These are phyloP conservation scores for Philopedon plagiatum DNA, from an alignment of 2,888 invertebrate genomes.

Conservation along the genomic window DNA sequence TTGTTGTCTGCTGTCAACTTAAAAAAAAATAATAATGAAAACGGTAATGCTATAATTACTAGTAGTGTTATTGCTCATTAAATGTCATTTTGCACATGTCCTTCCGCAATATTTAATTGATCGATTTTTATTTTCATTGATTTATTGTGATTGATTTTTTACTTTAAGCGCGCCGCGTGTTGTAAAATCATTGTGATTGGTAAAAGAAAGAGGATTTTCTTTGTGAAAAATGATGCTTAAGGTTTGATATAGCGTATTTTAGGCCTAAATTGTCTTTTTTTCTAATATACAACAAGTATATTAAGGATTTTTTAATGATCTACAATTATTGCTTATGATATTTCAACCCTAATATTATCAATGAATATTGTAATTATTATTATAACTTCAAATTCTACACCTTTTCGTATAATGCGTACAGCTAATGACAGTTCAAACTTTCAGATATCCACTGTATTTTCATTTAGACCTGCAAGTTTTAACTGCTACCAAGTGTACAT, in stretches of 20 bases:
- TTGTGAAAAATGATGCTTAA: neutral
- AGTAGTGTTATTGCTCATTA: neutral
- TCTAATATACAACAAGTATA: too few species aligned
- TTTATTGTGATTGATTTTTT: neutral
- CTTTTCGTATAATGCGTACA: too few species aligned
- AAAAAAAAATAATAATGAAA: conserved; percentile 25
- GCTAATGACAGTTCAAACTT: too few species aligned
- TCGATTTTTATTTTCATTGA: neutral
- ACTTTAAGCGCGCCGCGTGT: neutral
- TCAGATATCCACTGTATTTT: too few species aligned
- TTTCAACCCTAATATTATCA: too few species aligned
- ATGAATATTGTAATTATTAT: too few species aligned
- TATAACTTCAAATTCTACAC: too few species aligned
- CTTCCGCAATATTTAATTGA: neutral
- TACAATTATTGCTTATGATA: too few species aligned
- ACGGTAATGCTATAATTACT: conserved; percentile 20
- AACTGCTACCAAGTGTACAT: too few species aligned
- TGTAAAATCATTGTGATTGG: neutral
- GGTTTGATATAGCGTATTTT: neutral
- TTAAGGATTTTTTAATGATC: too few species aligned
- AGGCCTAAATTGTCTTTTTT: too few species aligned
- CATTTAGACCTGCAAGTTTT: too few species aligned
- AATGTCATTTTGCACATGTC: neutral
- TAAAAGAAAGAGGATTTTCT: neutral
- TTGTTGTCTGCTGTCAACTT: conserved; percentile 15